Conservation (phyloP, 2,797 vertebrate species). For the Gymnothorax javanicus region DNA sequence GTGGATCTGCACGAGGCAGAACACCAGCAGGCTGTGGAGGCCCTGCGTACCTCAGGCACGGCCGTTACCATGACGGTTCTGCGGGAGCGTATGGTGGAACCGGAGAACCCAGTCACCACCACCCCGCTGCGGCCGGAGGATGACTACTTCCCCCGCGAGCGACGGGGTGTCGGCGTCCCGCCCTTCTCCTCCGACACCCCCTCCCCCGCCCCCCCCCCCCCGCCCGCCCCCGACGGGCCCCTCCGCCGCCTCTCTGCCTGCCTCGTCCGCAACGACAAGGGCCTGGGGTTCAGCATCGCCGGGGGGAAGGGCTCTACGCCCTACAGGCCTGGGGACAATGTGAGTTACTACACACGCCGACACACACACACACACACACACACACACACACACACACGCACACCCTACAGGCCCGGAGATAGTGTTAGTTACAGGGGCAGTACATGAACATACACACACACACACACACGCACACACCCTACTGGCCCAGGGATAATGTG, state of each 20-base stretch:
- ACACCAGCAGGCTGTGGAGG: conserved; percentile 94
- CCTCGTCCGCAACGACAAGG: conserved; percentile 89
- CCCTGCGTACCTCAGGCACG: conserved; percentile 85
- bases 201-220: conserved; percentile 57
- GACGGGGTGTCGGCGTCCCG: conserved; percentile 74
- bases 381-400: not conserved
- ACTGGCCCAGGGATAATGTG: no score
- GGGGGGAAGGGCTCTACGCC: conserved; percentile 94
- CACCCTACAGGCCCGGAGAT: not conserved
- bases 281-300: conserved; percentile 96
- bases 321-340: conserved; percentile 85
- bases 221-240: conserved; percentile 67
- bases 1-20: conserved; percentile 86
- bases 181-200: conserved; percentile 65
- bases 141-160: conserved; percentile 89
- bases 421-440: not conserved
- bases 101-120: conserved; percentile 93
- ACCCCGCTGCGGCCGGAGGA: conserved; percentile 90
- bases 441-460: not conserved
- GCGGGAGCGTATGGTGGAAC: conserved; percentile 95
- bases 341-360: conserved; percentile 58
- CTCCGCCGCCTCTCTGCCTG: conserved; percentile 78
- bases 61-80: conserved; percentile 87
- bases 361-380: not conserved
- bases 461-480: no score